Conservation (phyloP, 2,113 vertebrate species). For the Actinemys pallida region DNA sequence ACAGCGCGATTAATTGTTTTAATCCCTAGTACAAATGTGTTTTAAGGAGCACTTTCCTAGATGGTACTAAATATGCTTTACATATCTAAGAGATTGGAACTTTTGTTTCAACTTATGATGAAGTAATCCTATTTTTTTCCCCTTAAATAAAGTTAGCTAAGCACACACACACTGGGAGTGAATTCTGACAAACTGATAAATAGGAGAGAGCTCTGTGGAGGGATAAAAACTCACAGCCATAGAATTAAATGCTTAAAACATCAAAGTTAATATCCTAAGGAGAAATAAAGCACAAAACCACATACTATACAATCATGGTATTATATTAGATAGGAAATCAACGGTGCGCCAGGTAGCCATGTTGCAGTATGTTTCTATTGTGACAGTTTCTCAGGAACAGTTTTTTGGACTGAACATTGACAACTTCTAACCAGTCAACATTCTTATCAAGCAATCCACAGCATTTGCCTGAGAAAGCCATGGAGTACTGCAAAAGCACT, state of each 20-base stretch:
- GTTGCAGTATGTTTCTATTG: conserved; percentile 28
- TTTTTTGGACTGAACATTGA: conserved; percentile 24
- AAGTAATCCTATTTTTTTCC: conserved; percentile 25
- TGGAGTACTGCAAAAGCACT: neutral
- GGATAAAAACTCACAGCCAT: conserved; percentile 55
- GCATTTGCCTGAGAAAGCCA: neutral
- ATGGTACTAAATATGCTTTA: neutral
- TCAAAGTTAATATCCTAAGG: conserved; percentile 55
- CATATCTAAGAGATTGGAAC: neutral
- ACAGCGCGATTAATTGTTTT: no score
- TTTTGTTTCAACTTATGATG: conserved; percentile 2
- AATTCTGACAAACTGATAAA: conserved; percentile 47
- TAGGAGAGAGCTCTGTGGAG: neutral
- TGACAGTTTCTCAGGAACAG: conserved; percentile 29
- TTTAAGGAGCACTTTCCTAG: conserved; percentile 8
- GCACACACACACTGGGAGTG: neutral
- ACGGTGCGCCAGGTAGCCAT: conserved; percentile 49
- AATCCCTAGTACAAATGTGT: neutral
- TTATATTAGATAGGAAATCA: conserved; percentile 71
- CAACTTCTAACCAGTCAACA: conserved; percentile 21
- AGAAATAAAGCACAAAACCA: conserved; percentile 71
- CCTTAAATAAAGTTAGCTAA: conserved; percentile 32
- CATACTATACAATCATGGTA: conserved; percentile 66
- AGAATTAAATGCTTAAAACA: conserved; percentile 72
- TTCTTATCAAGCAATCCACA: neutral